Conservation (phyloP, 1,140 invertebrate genomes). For the Drosophila tropicalis region DNA sequence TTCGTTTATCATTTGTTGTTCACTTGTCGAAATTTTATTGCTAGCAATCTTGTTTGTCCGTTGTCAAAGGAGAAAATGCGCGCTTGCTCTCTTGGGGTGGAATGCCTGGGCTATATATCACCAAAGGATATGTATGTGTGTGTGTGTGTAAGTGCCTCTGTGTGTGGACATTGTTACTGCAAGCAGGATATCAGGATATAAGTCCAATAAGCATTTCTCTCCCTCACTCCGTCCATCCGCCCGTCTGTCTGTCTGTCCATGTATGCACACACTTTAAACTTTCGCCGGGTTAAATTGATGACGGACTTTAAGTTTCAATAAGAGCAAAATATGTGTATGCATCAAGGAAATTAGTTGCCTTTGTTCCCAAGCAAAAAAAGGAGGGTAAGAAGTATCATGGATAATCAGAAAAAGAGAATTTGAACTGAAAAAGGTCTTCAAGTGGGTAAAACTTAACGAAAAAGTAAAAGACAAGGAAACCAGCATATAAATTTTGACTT, state of each 20-base stretch:
- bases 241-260: background rate
- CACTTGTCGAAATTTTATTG: slow-evolving; percentile 81
- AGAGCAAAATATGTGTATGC: slow-evolving; percentile 57
- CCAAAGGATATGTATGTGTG: slow-evolving; percentile 4
- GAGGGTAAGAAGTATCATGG: slow-evolving; percentile 33
- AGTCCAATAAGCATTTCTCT: slow-evolving; percentile 73
- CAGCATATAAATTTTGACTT: background rate
- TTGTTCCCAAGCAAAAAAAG: slow-evolving; percentile 41
- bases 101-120: slow-evolving; percentile 43
- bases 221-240: background rate
- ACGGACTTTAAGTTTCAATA: slow-evolving; percentile 46
- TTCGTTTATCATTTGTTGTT: slow-evolving; percentile 81
- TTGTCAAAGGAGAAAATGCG: slow-evolving; percentile 61
- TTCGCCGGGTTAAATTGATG: background rate
- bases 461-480: background rate
- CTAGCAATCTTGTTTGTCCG: slow-evolving; percentile 78
- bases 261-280: too few relatives aligned
- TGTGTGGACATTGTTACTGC: slow-evolving; percentile 36
- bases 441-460: background rate
- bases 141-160: background rate
- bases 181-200: slow-evolving; percentile 67
- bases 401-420: slow-evolving; percentile 33
- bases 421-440: background rate
- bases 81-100: slow-evolving; percentile 50
- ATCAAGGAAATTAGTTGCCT: slow-evolving; percentile 58